phyloP scores from a whole-genome alignment of 2,888 invertebrate genomes.

The Mimumesa dahlbomi region DNA sequence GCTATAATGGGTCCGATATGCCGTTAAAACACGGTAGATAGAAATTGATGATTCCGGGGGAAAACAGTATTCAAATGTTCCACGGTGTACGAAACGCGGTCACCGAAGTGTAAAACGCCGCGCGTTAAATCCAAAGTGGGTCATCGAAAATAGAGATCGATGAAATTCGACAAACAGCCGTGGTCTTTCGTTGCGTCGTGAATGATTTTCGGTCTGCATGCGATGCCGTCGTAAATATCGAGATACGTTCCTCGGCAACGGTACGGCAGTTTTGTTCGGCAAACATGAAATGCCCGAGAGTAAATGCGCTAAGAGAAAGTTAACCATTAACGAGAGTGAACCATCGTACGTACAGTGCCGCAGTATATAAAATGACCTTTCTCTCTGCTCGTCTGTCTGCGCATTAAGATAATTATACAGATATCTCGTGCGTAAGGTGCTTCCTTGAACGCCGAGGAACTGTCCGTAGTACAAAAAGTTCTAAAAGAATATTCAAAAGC shows the following conservation, averaged over 20 bases:
- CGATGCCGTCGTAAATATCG: background rate
- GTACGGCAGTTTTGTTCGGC: background rate
- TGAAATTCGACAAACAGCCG: background rate
- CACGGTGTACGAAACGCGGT: too few relatives aligned
- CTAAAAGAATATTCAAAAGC: too few relatives aligned
- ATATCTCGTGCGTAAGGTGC: too few relatives aligned
- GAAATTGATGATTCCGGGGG: too few relatives aligned
- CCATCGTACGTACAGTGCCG: background rate
- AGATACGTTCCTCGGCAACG: background rate
- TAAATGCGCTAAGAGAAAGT: constrained; percentile 7
- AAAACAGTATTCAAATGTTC: too few relatives aligned
- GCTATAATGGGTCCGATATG: too few relatives aligned
- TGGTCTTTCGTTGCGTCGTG: background rate
- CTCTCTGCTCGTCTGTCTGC: background rate
- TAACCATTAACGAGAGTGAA: constrained; percentile 1
- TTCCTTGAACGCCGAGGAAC: too few relatives aligned
- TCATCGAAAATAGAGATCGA: background rate
- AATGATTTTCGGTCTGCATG: background rate
- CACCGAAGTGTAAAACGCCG: too few relatives aligned
- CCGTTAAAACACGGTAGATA: too few relatives aligned
- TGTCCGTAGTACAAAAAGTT: too few relatives aligned
- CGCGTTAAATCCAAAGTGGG: background rate
- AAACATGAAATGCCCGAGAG: background rate
- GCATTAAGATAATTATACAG: background rate
- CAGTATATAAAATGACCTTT: constrained; percentile 2